Conservation (phyloP, 1,140 invertebrate genomes). For the Aphis craccivora region DNA sequence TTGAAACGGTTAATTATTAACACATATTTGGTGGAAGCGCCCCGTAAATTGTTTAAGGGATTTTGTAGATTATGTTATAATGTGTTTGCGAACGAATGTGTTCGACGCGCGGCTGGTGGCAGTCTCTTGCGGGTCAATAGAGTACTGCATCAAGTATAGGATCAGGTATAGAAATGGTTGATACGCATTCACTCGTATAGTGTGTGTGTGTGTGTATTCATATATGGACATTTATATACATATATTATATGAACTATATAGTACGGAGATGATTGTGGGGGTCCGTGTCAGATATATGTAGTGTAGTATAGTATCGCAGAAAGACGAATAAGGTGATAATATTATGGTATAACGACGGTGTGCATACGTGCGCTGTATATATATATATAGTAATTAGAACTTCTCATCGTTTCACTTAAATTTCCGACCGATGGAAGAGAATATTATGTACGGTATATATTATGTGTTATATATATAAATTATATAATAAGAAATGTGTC, state of each 20-base stretch:
- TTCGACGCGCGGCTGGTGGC: background rate
- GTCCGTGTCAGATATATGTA: background rate
- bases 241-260: background rate
- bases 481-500: too few species aligned
- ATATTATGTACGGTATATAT: background rate
- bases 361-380: background rate
- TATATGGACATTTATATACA: background rate
- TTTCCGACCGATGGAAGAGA: background rate
- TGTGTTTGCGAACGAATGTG: conserved; percentile 1
- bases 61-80: background rate
- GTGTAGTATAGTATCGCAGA: background rate
- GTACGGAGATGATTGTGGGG: too few species aligned
- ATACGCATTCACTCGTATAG: background rate
- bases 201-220: background rate
- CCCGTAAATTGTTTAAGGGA: background rate
- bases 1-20: conserved; percentile 8
- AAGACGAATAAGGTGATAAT: conserved; percentile 5
- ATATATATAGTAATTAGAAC: background rate
- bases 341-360: background rate
- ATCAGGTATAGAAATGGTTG: background rate
- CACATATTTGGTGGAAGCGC: background rate
- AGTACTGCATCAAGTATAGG: background rate
- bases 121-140: background rate
- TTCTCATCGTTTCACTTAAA: conserved; percentile 7
- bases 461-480: too few species aligned